Evolutionary conservation across 2,113 vertebrate species (phyloP), one percentile per base, ranked within the genome.

Genomic region (Poeciliopsis prolifica): DNA sequence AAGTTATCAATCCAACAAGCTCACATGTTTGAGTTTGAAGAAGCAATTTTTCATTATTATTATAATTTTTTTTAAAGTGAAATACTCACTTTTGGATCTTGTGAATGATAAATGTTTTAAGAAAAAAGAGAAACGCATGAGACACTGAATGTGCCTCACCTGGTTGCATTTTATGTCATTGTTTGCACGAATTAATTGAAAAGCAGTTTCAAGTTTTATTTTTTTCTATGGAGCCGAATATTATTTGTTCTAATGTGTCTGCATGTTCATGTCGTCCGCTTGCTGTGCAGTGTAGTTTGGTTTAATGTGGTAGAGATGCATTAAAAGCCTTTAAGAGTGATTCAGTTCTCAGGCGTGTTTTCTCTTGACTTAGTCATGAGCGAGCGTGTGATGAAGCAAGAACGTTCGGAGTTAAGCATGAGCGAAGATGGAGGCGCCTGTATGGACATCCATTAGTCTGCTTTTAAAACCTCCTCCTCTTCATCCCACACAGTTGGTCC

Each of bases 241-340:
- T 75, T 33, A 26, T 24, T 61, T 73, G 77, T 78, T 87, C 54
- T 69, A 1, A 58, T 78, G 54, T 81, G 51, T 72, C 13, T 68
- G n/a, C 17, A 60, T 14, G 37, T 82, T 69, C 48, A 26, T 65
- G 11, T 74, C 68, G 37, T 70, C 4, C n/a, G 12, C 15, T 13
- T 5, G 3, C 19, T 74, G 58, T 60, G 12, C 14, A 4, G 22
- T 62, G 3, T 19, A 11, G 26, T 77, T 70, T 69, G 44, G 35
- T 73, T 70, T 66, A 15, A 74, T 79, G 30, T 24, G 51, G n/a
- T 70, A 33, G n/a, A 68, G 28, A 71, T 7, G 0, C 22, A 83
- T 82, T 82, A 73, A 89, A 88, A 66, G 1, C 12, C 28, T 66
- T 35, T 54, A 67, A 24, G 67, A 15, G 24, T 48, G 5, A 5